phyloP scores from a whole-genome alignment of 2,888 invertebrate genomes.

The Napeogenes inachia region DNA sequence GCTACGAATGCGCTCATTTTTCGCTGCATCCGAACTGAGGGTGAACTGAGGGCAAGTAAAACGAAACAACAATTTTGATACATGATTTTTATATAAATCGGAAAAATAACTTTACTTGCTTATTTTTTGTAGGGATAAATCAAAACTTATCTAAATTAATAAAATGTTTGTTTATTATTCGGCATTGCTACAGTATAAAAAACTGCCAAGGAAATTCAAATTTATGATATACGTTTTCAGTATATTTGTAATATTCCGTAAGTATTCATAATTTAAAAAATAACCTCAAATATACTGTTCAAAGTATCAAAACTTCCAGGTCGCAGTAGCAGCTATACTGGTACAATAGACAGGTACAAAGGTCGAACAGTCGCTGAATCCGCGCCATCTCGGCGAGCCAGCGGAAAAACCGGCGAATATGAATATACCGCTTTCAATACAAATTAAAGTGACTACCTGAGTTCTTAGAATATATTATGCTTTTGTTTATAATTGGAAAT shows the following conservation, averaged over 20 bases:
- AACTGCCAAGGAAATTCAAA: not conserved
- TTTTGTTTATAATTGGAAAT: constrained; percentile 16
- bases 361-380: constrained; percentile 48
- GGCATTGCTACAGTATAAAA: no score
- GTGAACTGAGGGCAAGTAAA: constrained; percentile 41
- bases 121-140: no score
- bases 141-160: no score
- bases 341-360: constrained; percentile 57
- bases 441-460: constrained; percentile 38
- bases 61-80: constrained; percentile 36
- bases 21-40: constrained; percentile 49
- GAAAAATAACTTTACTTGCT: no score
- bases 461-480: constrained; percentile 25
- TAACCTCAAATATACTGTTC: not conserved
- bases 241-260: not conserved
- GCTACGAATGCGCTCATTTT: constrained; percentile 64
- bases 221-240: constrained; percentile 6
- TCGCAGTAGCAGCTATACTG: constrained; percentile 26
- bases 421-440: constrained; percentile 36
- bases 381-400: constrained; percentile 44
- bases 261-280: not conserved
- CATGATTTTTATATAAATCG: constrained; percentile 10
- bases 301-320: constrained; percentile 41
- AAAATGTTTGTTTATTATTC: no score
- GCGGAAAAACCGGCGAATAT: constrained; percentile 42